Conservation (phyloP, 2,888 invertebrate species). For the Rapana venosa region DNA sequence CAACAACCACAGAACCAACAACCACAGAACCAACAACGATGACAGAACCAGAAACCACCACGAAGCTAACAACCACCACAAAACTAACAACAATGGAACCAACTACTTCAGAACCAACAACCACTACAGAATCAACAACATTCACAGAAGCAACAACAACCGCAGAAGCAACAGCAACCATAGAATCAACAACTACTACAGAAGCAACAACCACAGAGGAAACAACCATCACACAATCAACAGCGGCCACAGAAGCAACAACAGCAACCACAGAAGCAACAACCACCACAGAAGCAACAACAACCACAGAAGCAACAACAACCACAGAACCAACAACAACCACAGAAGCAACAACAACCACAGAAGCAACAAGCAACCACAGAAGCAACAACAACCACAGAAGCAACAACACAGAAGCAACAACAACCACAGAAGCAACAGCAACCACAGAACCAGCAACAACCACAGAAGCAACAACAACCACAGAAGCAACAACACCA, state of each 20-base stretch:
- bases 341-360: neutral
- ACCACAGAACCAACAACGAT: neutral
- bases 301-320: neutral
- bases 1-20: neutral
- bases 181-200: neutral
- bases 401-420: neutral
- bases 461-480: neutral
- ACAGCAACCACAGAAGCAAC: neutral
- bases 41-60: neutral
- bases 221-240: neutral
- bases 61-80: neutral
- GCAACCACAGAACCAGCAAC: neutral
- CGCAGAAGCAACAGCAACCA: neutral
- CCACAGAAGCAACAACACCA: neutral
- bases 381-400: neutral
- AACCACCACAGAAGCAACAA: neutral
- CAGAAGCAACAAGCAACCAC: slow-evolving; percentile 4
- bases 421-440: neutral
- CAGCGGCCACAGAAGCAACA: neutral
- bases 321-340: neutral
- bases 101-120: slow-evolving; percentile 2
- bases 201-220: neutral
- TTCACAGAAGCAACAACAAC: slow-evolving; percentile 1
- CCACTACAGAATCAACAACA: neutral
- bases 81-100: neutral